Conservation (phyloP, 2,113 vertebrate genomes). For the Indicator maculatus region DNA sequence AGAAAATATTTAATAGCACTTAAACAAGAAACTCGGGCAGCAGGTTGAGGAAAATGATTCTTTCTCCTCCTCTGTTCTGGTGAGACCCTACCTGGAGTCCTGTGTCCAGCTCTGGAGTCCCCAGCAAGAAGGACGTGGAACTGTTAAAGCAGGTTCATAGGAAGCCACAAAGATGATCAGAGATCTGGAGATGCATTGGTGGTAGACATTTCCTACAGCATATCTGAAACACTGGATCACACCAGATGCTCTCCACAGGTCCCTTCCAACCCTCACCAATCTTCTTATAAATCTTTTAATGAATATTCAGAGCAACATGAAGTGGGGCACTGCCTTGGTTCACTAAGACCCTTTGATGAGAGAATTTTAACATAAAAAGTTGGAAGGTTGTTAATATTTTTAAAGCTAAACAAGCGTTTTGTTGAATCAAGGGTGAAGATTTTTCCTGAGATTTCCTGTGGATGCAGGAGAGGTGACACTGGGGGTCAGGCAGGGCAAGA, state of each 20-base stretch:
- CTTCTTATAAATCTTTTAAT: neutral
- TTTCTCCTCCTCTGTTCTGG: too few species aligned
- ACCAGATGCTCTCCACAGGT: too few species aligned
- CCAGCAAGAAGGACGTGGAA: too few species aligned
- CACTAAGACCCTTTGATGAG: neutral
- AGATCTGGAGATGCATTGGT: too few species aligned
- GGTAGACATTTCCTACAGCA: neutral
- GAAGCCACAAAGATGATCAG: too few species aligned
- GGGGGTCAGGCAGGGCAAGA: neutral
- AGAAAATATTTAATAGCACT: neutral
- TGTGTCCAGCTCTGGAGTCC: too few species aligned
- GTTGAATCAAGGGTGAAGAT: neutral
- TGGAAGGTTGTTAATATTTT: neutral
- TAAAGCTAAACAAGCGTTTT: neutral
- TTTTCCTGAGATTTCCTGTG: neutral
- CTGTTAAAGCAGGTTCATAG: too few species aligned
- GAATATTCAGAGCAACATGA: neutral
- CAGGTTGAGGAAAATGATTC: too few species aligned
- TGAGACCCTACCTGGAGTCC: too few species aligned
- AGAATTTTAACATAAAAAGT: neutral
- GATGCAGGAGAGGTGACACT: neutral
- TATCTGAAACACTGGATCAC: neutral
- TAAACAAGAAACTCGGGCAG: neutral
- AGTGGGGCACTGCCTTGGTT: neutral
- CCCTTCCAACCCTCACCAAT: too few species aligned